Evolutionary conservation across 2,797 vertebrate species (phyloP).

Genomic region (Myripristis murdjan): DNA sequence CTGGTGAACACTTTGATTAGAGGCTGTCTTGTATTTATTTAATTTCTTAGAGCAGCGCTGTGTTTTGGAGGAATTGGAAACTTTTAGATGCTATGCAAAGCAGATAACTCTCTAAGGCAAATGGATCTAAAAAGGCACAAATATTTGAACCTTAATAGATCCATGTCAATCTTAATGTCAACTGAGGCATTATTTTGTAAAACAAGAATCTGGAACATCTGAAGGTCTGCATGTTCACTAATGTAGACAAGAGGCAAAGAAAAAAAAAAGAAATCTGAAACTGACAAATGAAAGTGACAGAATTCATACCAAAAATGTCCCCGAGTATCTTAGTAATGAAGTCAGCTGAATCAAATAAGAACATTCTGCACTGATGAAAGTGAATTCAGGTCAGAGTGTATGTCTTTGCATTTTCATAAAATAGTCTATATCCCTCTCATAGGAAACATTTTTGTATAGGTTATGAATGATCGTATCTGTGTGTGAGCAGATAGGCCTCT

Average conservation of each 20-base stretch:
- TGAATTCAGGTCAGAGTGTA: neutral
- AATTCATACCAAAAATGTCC: neutral
- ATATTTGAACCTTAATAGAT: too few relatives aligned
- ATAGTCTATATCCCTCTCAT: neutral
- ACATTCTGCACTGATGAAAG: neutral
- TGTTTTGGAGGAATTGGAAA: too few relatives aligned
- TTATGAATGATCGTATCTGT: neutral
- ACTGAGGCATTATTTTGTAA: neutral
- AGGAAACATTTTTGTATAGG: neutral
- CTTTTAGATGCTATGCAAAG: too few relatives aligned
- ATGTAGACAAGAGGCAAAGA: neutral
- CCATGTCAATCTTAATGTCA: neutral
- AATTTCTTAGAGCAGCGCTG: too few relatives aligned
- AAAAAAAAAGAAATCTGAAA: neutral
- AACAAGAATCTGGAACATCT: neutral
- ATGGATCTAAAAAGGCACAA: neutral
- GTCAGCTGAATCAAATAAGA: too few relatives aligned
- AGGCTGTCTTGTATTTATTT: too few relatives aligned
- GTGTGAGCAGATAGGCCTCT: neutral
- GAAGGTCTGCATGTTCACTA: neutral
- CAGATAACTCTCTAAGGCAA: neutral
- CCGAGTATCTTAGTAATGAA: too few relatives aligned
- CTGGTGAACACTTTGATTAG: neutral
- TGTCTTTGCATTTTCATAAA: too few relatives aligned
- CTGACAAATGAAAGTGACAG: neutral